Percentiles rank a stretch among this genome's conserved stretches.
Evolutionary conservation across 2,888 invertebrate species (phyloP).

Genomic region (Acanthosoma haemorrhoidale): DNA sequence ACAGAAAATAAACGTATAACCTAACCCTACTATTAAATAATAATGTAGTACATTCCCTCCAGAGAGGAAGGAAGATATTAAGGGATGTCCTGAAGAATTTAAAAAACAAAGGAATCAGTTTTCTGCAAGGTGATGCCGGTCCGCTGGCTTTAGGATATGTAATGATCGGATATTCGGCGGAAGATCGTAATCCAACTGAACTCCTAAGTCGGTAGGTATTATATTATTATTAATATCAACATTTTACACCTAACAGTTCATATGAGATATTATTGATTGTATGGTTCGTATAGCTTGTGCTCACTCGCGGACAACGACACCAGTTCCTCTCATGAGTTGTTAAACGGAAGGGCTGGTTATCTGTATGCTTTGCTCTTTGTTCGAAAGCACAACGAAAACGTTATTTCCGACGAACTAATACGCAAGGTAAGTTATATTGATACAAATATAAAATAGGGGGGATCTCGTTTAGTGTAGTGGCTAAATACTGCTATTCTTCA

Average conservation of each 20-base stretch:
- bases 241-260: neutral
- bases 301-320: neutral
- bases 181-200: neutral
- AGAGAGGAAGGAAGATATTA: neutral
- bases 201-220: neutral
- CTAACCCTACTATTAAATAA: no score
- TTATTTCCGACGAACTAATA: conserved; percentile 13
- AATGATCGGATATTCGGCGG: neutral
- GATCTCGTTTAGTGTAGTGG: no score
- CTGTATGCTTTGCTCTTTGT: conserved; percentile 71
- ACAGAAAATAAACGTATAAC: no score
- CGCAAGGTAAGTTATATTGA: conserved; percentile 28
- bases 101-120: conserved; percentile 54
- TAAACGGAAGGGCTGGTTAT: conserved; percentile 81
- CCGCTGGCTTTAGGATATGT: conserved; percentile 59
- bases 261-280: neutral
- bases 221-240: neutral
- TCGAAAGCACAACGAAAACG: conserved; percentile 53
- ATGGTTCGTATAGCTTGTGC: neutral
- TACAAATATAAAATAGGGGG: no score
- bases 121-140: conserved; percentile 63
- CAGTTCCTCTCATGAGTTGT: conserved; percentile 64
- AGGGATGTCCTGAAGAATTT: conserved; percentile 40
- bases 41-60: no score
- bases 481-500: no score